Conservation (phyloP, 2,113 vertebrate genomes). For the Electrona antarctica region DNA sequence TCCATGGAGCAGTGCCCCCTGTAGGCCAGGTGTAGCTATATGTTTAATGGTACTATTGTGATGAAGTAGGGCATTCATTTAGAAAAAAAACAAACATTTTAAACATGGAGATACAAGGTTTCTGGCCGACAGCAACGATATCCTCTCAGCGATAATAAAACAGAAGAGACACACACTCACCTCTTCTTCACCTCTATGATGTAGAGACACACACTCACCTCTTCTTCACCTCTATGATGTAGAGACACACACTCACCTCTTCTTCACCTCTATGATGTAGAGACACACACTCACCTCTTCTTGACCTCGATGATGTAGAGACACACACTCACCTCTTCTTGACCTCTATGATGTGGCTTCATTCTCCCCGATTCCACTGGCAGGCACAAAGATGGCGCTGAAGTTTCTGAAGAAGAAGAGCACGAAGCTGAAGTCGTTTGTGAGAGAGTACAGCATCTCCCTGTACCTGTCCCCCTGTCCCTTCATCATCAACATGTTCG, state of each 20-base stretch:
- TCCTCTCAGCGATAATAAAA: not conserved
- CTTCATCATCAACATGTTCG: conserved; percentile 87
- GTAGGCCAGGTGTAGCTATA: too few relatives aligned
- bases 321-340: not conserved
- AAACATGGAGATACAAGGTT: too few relatives aligned
- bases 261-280: not conserved
- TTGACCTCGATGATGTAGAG: not conserved
- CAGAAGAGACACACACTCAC: too few relatives aligned
- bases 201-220: too few relatives aligned
- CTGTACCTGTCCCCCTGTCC: conserved; percentile 84
- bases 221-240: not conserved
- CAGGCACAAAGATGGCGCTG: conserved; percentile 85
- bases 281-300: too few relatives aligned
- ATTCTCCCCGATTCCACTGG: not conserved
- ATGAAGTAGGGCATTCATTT: too few relatives aligned
- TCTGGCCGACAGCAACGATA: too few relatives aligned
- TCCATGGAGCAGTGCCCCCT: too few relatives aligned
- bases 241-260: too few relatives aligned
- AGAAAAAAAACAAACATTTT: too few relatives aligned
- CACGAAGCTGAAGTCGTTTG: conserved; percentile 85
- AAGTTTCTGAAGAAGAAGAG: conserved; percentile 88
- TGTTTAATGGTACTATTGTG: too few relatives aligned
- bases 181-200: not conserved
- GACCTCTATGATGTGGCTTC: not conserved
- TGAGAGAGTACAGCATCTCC: conserved; percentile 85